phyloP scores from a whole-genome alignment of 2,113 vertebrate species.

The Plotosus lineatus region DNA sequence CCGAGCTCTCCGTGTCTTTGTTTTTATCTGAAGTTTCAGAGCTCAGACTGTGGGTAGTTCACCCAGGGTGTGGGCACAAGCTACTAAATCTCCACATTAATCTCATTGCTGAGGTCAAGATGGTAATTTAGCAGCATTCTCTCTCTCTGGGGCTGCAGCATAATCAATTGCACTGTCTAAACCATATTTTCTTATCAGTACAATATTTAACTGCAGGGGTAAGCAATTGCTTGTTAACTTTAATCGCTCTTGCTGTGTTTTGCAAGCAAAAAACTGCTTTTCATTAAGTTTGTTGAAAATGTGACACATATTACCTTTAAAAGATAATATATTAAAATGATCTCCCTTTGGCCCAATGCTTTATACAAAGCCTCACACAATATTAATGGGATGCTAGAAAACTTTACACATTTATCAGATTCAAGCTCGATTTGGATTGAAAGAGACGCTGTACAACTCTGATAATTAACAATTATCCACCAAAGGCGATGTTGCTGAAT shows the following conservation, averaged over 20 bases:
- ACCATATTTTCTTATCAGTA: constrained; percentile 48
- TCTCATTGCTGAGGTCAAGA: constrained; percentile 45
- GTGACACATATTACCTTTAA: background rate
- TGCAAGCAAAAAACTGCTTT: background rate
- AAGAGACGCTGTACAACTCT: no score
- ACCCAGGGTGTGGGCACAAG: constrained; percentile 22
- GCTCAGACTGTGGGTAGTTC: constrained; percentile 20
- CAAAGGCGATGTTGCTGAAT: no score
- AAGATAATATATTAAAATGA: background rate
- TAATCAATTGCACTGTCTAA: constrained; percentile 37
- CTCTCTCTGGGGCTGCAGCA: constrained; percentile 23
- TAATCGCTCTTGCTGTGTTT: constrained; percentile 15
- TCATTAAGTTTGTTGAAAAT: constrained; percentile 1
- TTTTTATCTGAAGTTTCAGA: constrained; percentile 17
- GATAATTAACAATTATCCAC: no score
- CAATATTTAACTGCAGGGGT: constrained; percentile 22
- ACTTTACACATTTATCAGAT: background rate
- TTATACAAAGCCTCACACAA: background rate
- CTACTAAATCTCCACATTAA: constrained; percentile 50
- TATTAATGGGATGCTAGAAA: background rate
- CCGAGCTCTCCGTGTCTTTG: background rate
- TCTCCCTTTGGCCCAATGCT: background rate
- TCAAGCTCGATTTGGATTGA: no score
- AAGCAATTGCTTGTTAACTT: constrained; percentile 38
- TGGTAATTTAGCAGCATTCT: constrained; percentile 45